Percentiles rank a stretch among this genome's conserved stretches.
phyloP scores from a whole-genome alignment of 2,888 invertebrate species.

The Vesta saturnalis region DNA sequence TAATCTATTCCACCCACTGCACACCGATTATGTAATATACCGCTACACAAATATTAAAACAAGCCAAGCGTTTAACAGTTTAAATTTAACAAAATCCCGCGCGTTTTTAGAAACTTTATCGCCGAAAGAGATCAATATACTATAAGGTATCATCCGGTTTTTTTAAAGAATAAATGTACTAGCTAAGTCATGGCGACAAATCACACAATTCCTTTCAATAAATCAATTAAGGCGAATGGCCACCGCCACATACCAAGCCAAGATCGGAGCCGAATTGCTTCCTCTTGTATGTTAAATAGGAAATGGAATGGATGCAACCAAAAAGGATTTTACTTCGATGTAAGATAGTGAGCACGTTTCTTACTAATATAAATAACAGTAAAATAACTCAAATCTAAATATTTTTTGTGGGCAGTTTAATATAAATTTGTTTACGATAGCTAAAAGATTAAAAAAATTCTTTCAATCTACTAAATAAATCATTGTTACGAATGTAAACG shows the following conservation, averaged over 20 bases:
- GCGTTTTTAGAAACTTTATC: conserved; percentile 29
- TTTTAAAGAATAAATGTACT: conserved; percentile 50
- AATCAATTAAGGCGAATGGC: conserved; percentile 58
- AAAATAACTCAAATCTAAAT: background rate
- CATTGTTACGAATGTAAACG: conserved; percentile 13
- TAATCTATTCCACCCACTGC: conserved; percentile 44
- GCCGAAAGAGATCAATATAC: conserved; percentile 30
- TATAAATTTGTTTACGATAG: background rate
- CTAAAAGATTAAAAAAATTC: background rate
- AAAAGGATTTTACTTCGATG: conserved; percentile 32
- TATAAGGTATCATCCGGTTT: conserved; percentile 39
- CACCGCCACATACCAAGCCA: conserved; percentile 51
- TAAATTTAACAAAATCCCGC: background rate
- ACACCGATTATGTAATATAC: conserved; percentile 33
- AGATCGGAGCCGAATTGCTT: conserved; percentile 49
- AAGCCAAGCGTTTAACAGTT: conserved; percentile 31
- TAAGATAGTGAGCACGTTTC: conserved; percentile 10
- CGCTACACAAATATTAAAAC: conserved; percentile 38
- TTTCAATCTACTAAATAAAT: background rate
- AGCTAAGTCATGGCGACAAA: conserved; percentile 56
- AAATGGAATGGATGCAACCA: conserved; percentile 39
- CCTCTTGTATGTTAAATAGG: conserved; percentile 57
- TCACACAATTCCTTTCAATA: conserved; percentile 61
- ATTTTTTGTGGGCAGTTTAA: background rate
- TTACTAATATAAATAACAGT: background rate